Percentiles rank a stretch among this genome's conserved stretches.
These are phyloP conservation scores for Xenopus tropicalis DNA, from an alignment of 2,113 vertebrate genomes.

Conservation along the genomic window UCB_Xtro_10.0 CM004449.2:35298001-35298500, in stretches of 20 bases:
- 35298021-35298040: too few species aligned
- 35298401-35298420: not conserved
- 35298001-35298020: too few species aligned
- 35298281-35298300: slow-evolving; percentile 67
- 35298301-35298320: slow-evolving; percentile 60
- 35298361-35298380: not conserved
- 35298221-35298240: not conserved
- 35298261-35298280: slow-evolving; percentile 46
- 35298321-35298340: slow-evolving; percentile 10
- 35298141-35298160: not conserved
- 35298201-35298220: too few species aligned
- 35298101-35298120: not conserved
- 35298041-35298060: too few species aligned
- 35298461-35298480: not conserved
- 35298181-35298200: not conserved
- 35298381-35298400: not conserved
- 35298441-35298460: not conserved
- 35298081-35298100: slow-evolving; percentile 8
- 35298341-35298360: slow-evolving; percentile 12
- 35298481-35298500: not conserved
- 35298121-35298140: not conserved
- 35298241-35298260: slow-evolving; percentile 55
- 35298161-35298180: not conserved
- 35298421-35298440: not conserved
- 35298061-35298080: too few species aligned